phyloP scores from a whole-genome alignment of 1,140 invertebrate species.

The Macrotrachela quadricornifera region DNA sequence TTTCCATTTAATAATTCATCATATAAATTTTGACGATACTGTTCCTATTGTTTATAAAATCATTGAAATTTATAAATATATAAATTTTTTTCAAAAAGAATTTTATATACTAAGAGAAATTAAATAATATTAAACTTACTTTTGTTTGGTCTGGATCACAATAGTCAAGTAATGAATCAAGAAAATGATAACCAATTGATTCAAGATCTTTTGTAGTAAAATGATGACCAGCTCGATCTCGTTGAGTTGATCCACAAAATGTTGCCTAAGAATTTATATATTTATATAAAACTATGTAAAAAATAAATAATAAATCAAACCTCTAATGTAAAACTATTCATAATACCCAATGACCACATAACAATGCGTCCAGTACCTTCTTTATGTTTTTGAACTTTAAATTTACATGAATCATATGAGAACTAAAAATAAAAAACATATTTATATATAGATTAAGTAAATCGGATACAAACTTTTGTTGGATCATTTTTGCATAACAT shows the following conservation, averaged over 20 bases:
- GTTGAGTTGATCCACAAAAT: conserved; percentile 55
- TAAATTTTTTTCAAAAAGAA: too few species aligned
- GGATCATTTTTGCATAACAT: conserved; percentile 52
- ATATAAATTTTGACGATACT: too few species aligned
- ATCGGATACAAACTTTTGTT: too few species aligned
- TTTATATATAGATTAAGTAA: too few species aligned
- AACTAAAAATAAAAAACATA: conserved; percentile 39
- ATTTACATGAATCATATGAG: conserved; percentile 75
- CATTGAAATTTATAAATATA: too few species aligned
- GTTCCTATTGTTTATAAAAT: too few species aligned
- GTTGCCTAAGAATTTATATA: conserved; percentile 38
- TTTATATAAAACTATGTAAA: neutral
- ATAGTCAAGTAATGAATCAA: conserved; percentile 69
- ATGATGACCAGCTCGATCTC: conserved; percentile 51
- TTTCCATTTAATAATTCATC: too few species aligned
- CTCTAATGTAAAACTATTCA: conserved; percentile 80
- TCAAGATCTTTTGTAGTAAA: conserved; percentile 59
- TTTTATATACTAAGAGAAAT: too few species aligned
- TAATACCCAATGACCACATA: conserved; percentile 74
- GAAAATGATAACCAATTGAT: conserved; percentile 61
- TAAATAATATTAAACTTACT: conserved; percentile 27
- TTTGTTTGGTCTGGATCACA: conserved; percentile 65
- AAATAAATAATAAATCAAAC: conserved; percentile 9
- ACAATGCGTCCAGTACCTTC: conserved; percentile 76
- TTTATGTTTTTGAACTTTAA: conserved; percentile 67